Base-by-base conservation (phyloP, 2,797 vertebrate genomes). In the Ceyx erithaca region DNA sequence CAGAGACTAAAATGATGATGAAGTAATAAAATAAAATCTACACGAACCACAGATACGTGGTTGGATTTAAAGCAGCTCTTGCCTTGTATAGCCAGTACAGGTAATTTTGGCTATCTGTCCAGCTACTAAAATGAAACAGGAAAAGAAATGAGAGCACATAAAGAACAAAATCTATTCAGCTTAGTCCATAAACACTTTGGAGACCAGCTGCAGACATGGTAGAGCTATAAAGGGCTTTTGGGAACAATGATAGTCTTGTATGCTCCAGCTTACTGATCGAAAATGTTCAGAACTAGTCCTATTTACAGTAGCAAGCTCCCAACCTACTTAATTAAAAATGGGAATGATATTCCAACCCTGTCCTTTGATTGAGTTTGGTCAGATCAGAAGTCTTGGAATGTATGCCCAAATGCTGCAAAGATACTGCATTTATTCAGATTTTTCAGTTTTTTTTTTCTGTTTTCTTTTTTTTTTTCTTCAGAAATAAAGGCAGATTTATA, bases 1-100 rank as follows among this genome's bases (percentile, higher is more conserved):
- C 46, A 76, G 76, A 88, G 85, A 58, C 81, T 81, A 73, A 93
- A 87, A 37, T 73, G 58, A 46, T 68, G 54, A 78, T 88, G 84
- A 95, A 72, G 67, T 90, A 95, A 91, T 85, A 77, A 71, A 94
- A 71, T 58, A 77, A 77, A 46, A 80, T 61, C 52, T 66, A 76
- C 17, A 25, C 51, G 59, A 94, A 80, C 31, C 28, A 79, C 46
- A 89, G 41, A 83, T 30, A 85, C 75, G 28, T 52, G 25, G 25
- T 1, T 89, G 40, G 25, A 89, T 92, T 78, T 71, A 48, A 88
- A 91, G 45, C 17, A 81, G 14, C 30, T 68, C 35, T 69, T 91
- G 25, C 26, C 31, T 51, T 63, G 25, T 8, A 67, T 43, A 63
- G 21, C 59, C 30, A 69, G 19, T 55, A 48, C 35, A 72, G 68